Percentiles rank a stretch among this genome's conserved stretches.
phyloP scores from a whole-genome alignment of 2,888 invertebrate species.

The Ennomos fuscantarius region DNA sequence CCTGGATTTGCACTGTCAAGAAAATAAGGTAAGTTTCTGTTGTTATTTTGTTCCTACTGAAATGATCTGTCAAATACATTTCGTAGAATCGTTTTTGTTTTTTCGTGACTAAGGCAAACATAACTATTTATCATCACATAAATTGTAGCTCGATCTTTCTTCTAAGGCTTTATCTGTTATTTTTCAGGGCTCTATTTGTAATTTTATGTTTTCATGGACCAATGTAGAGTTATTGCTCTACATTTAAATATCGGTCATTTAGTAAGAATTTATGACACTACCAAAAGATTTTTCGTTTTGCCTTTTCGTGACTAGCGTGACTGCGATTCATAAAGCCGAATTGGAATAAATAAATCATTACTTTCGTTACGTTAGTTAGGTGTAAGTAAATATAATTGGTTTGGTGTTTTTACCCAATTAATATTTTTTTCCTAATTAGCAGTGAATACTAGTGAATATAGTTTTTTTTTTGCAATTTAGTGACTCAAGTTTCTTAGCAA shows the following conservation, averaged over 20 bases:
- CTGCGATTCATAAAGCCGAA: conserved; percentile 11
- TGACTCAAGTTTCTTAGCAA: too few relatives aligned
- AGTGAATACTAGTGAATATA: too few relatives aligned
- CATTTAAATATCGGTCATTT: conserved; percentile 4
- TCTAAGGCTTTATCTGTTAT: too few relatives aligned
- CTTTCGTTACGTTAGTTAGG: neutral
- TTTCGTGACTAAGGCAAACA: neutral
- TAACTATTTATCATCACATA: too few relatives aligned
- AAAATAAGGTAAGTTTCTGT: conserved; percentile 44
- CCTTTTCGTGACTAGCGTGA: conserved; percentile 12
- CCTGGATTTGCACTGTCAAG: conserved; percentile 50
- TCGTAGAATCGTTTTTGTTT: neutral
- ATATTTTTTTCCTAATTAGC: too few relatives aligned
- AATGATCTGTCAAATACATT: neutral
- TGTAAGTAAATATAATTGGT: neutral
- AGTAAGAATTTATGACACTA: neutral
- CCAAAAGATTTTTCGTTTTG: neutral
- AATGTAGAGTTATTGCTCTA: neutral
- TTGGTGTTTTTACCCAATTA: neutral
- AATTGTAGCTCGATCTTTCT: too few relatives aligned
- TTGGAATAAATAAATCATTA: conserved; percentile 3
- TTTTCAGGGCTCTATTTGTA: too few relatives aligned
- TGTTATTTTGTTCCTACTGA: conserved; percentile 9
- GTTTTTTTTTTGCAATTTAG: too few relatives aligned
- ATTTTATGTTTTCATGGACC: too few relatives aligned